Conservation (phyloP, 2,113 vertebrate species). For the Crotalus horridus region DNA sequence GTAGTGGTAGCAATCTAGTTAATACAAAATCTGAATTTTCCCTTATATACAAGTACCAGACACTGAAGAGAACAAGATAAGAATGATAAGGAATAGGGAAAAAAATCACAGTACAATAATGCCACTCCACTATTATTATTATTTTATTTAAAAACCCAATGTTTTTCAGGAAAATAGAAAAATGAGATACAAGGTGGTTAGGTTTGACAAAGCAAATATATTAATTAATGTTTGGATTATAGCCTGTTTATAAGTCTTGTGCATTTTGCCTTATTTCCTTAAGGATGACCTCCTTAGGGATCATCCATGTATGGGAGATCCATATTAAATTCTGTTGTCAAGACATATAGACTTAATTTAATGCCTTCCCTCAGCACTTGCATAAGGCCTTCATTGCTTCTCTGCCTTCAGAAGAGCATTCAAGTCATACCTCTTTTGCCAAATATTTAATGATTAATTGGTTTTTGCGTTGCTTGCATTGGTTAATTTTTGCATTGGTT, state of each 20-base stretch:
- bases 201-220: neutral
- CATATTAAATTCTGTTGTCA: neutral
- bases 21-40: neutral
- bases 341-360: neutral
- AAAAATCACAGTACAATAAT: no score
- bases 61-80: neutral
- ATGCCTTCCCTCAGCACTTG: neutral
- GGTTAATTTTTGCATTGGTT: neutral
- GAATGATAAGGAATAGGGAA: no score
- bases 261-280: neutral
- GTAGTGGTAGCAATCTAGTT: neutral
- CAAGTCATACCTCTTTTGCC: neutral
- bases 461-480: neutral
- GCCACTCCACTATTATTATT: neutral
- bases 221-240: neutral
- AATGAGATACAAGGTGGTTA: neutral
- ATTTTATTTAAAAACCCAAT: neutral
- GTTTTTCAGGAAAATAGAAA: neutral
- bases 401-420: neutral
- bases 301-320: neutral
- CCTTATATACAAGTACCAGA: neutral
- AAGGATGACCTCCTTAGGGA: neutral
- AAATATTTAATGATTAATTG: neutral
- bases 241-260: neutral
- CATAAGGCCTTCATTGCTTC: neutral